phyloP scores from a whole-genome alignment of 2,888 invertebrate species.

The Pristionchus exspectatus region DNA sequence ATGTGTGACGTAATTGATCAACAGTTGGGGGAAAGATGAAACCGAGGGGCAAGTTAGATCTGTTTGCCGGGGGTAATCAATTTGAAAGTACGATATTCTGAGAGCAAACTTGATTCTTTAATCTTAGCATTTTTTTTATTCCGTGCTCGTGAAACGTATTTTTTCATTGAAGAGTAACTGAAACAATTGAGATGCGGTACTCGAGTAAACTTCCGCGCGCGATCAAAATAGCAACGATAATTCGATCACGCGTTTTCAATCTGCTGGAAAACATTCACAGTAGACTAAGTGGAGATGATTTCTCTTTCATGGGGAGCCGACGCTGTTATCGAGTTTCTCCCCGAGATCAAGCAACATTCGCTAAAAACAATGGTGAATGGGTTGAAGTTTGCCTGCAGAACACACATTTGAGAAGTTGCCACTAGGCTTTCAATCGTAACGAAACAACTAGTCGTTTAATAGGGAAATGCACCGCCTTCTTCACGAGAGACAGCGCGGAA shows the following conservation, averaged over 20 bases:
- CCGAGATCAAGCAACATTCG: background rate
- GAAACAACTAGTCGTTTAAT: no score
- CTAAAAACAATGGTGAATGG: no score
- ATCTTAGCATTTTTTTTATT: background rate
- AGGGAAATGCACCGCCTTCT: no score
- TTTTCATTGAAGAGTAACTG: no score
- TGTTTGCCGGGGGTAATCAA: background rate
- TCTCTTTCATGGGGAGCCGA: no score
- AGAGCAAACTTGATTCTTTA: background rate
- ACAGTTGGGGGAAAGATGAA: background rate
- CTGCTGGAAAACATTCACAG: background rate
- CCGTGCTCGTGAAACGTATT: no score
- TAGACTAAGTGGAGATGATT: background rate
- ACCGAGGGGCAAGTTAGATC: background rate
- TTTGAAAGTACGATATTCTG: background rate
- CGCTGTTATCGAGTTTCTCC: background rate
- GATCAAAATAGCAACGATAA: background rate
- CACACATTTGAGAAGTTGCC: no score
- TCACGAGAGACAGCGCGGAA: no score
- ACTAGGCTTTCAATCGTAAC: no score
- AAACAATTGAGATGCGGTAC: background rate
- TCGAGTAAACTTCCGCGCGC: background rate
- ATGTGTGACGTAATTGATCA: background rate
- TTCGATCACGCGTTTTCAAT: background rate
- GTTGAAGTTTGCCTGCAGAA: no score